Conservation (phyloP, 2,797 vertebrate genomes). For the Chrysocyon brachyurus region DNA sequence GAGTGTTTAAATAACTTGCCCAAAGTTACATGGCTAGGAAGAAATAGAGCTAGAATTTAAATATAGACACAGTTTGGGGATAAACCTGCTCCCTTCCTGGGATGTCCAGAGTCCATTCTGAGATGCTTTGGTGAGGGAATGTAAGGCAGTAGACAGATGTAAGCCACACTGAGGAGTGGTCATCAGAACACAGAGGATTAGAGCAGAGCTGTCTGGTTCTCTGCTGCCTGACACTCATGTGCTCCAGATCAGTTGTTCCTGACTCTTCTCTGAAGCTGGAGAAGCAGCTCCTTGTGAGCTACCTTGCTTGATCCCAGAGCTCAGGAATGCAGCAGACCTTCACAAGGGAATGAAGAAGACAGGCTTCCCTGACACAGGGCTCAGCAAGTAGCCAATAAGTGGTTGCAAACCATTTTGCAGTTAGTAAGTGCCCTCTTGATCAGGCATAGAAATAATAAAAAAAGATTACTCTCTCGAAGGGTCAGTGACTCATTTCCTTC, state of each 20-base stretch:
- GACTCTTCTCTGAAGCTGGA: not conserved
- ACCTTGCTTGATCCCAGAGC: not conserved
- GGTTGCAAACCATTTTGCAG: conserved; percentile 1
- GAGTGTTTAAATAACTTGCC: not conserved
- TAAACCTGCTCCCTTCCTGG: not conserved
- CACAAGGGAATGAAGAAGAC: not conserved
- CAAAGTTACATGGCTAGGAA: not conserved
- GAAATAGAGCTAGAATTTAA: not conserved
- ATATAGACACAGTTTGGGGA: not conserved
- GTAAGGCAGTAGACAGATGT: not conserved
- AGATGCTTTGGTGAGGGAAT: not conserved
- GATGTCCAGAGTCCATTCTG: not conserved
- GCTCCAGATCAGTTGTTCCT: rapidly evolving
- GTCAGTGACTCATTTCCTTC: conserved; percentile 68
- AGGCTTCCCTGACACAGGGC: not conserved
- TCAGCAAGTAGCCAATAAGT: not conserved
- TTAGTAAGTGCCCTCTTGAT: conserved; percentile 47
- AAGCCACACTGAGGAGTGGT: not conserved
- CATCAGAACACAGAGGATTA: rapidly evolving
- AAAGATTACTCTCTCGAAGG: conserved; percentile 35
- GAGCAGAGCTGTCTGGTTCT: not conserved
- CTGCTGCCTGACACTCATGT: not conserved
- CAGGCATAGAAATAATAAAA: conserved; percentile 51
- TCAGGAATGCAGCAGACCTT: not conserved
- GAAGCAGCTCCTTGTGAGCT: not conserved